phyloP scores from a whole-genome alignment of 2,797 vertebrate genomes.

The Hephaestus fuliginosus region DNA sequence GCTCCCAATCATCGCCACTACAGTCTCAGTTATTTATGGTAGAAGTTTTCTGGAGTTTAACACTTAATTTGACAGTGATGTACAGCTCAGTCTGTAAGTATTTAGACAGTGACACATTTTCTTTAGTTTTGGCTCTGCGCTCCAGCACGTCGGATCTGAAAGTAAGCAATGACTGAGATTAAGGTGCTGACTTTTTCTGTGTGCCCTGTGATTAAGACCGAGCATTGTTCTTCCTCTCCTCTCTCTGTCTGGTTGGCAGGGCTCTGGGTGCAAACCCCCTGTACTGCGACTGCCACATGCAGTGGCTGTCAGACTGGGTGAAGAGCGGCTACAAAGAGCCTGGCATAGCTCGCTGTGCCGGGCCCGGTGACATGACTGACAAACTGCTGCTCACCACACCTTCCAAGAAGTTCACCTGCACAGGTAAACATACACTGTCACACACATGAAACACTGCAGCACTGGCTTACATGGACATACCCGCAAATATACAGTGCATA shows the following conservation, averaged over 20 bases:
- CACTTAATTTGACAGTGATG: slow-evolving; percentile 25
- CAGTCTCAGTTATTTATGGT: slow-evolving; percentile 1
- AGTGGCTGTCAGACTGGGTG: slow-evolving; percentile 99
- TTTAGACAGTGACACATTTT: slow-evolving; percentile 6
- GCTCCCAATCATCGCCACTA: background rate
- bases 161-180: slow-evolving; percentile 1
- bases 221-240: background rate
- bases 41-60: background rate
- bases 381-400: slow-evolving; percentile 98
- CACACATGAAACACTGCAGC: background rate
- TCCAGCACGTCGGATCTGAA: background rate
- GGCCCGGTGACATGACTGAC: slow-evolving; percentile 97
- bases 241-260: slow-evolving; percentile 74
- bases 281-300: slow-evolving; percentile 98
- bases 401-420: slow-evolving; percentile 97
- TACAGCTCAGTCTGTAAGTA: slow-evolving; percentile 1
- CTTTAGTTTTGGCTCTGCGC: slow-evolving; percentile 2
- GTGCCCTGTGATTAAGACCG: slow-evolving; percentile 5
- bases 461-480: background rate
- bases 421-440: slow-evolving; percentile 87
- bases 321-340: slow-evolving; percentile 99
- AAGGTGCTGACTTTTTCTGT: background rate
- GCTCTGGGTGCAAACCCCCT: slow-evolving; percentile 98
- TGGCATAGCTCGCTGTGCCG: slow-evolving; percentile 95
- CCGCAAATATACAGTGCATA: background rate